phyloP scores from a whole-genome alignment of 1,140 invertebrate species.

The Cherax destructor region DNA sequence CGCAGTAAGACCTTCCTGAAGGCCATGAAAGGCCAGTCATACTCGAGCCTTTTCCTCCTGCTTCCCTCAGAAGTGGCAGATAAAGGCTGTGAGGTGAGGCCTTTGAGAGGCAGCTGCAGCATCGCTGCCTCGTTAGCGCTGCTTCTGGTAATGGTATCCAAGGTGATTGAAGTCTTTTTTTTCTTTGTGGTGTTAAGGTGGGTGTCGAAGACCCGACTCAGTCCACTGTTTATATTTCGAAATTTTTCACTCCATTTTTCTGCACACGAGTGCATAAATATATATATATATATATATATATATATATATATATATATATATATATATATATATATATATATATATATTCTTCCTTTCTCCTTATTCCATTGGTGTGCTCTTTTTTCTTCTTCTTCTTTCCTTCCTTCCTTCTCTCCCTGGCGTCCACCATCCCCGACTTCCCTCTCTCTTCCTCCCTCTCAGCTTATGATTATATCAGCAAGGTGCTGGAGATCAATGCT shows the following conservation, averaged over 20 bases:
- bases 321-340: background rate
- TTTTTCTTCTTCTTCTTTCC: background rate
- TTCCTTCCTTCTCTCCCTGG: background rate
- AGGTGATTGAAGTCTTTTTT: conserved; percentile 2
- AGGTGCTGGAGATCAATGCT: background rate
- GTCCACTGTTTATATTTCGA: too few species aligned
- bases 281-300: background rate
- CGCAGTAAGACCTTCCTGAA: background rate
- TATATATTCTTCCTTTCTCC: background rate
- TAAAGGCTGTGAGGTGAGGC: background rate
- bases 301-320: conserved; percentile 12
- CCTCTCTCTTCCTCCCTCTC: background rate
- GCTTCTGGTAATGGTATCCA: background rate
- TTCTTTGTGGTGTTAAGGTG: background rate
- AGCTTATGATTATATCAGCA: background rate
- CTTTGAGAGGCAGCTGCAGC: background rate
- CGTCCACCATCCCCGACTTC: background rate
- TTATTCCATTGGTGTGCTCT: background rate
- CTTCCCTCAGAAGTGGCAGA: background rate
- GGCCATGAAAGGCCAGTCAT: background rate
- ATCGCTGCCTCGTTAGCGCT: background rate
- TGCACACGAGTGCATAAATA: background rate
- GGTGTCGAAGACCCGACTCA: background rate
- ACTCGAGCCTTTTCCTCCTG: background rate
- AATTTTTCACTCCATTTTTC: background rate